phyloP scores from a whole-genome alignment of 2,888 invertebrate genomes.

The Belgica antarctica region DNA sequence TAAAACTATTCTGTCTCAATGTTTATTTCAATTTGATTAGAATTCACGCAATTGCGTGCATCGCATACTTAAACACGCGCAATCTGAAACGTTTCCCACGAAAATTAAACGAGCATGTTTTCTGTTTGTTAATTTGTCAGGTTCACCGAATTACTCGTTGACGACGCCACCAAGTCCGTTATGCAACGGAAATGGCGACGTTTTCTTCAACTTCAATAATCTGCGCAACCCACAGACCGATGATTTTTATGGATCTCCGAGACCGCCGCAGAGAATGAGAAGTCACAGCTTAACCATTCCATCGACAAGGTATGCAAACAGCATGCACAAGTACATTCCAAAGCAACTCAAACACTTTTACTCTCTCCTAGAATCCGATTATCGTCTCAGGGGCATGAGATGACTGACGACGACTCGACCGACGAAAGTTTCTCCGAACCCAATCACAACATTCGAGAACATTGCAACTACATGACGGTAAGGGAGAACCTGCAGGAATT shows the following conservation, averaged over 20 bases:
- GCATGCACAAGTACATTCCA: background rate
- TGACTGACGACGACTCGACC: constrained; percentile 52
- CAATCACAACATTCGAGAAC: background rate
- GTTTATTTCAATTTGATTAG: constrained; percentile 20
- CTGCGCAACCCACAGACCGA: constrained; percentile 27
- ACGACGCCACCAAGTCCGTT: constrained; percentile 55
- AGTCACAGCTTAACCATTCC: constrained; percentile 35
- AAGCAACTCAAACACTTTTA: too few relatives aligned
- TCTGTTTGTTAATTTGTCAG: constrained; percentile 47
- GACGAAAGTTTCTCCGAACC: constrained; percentile 54
- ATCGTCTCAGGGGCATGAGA: constrained; percentile 48
- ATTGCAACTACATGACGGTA: constrained; percentile 51
- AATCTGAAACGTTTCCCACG: constrained; percentile 9
- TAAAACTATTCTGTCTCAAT: background rate
- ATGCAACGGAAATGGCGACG: constrained; percentile 48
- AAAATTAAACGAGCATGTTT: constrained; percentile 26
- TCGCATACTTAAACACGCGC: background rate
- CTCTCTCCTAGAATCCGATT: constrained; percentile 53
- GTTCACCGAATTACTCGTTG: constrained; percentile 52
- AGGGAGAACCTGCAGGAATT: constrained; percentile 55
- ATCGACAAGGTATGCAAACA: constrained; percentile 14
- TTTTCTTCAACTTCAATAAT: constrained; percentile 49
- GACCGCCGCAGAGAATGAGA: background rate
- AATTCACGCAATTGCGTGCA: constrained; percentile 31
- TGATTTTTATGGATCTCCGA: constrained; percentile 36